Evolutionary conservation across 2,888 invertebrate genomes (phyloP).

Genomic region (Plemyria rubiginata): DNA sequence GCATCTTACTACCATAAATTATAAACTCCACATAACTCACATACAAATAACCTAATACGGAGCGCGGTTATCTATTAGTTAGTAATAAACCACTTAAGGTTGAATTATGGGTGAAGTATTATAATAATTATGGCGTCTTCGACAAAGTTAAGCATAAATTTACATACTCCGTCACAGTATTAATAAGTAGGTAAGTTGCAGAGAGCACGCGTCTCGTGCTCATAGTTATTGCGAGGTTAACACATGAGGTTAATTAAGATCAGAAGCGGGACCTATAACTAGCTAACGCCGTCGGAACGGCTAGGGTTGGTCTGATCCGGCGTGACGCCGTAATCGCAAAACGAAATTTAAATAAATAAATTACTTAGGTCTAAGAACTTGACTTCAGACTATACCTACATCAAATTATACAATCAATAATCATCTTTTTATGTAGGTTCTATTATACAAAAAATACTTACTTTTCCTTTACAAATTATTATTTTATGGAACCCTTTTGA

Average conservation of each 20-base stretch:
- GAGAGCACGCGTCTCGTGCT: constrained; percentile 55
- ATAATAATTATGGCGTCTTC: constrained; percentile 67
- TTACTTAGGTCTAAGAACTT: no score
- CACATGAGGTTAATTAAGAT: constrained; percentile 83
- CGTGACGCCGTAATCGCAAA: constrained; percentile 1
- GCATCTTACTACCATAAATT: constrained; percentile 10
- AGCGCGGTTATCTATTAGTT: constrained; percentile 43
- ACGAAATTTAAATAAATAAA: neutral
- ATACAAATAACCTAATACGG: constrained; percentile 37
- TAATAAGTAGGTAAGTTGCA: constrained; percentile 65
- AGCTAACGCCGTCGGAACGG: constrained; percentile 49
- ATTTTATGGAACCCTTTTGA: no score
- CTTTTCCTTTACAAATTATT: no score
- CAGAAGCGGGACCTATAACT: constrained; percentile 75
- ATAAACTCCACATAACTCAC: constrained; percentile 21
- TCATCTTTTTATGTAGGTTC: no score
- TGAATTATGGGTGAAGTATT: constrained; percentile 54
- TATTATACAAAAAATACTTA: no score
- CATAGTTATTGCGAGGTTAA: constrained; percentile 76
- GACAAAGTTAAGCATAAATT: constrained; percentile 74
- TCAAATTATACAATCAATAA: no score
- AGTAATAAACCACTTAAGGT: constrained; percentile 51
- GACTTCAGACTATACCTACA: no score
- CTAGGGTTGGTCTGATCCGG: constrained; percentile 18
- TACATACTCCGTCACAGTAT: constrained; percentile 69